Evolutionary conservation across 2,888 invertebrate genomes (phyloP), one percentile per base, ranked within the genome.

Genomic region (Campopleginae sp.): DNA sequence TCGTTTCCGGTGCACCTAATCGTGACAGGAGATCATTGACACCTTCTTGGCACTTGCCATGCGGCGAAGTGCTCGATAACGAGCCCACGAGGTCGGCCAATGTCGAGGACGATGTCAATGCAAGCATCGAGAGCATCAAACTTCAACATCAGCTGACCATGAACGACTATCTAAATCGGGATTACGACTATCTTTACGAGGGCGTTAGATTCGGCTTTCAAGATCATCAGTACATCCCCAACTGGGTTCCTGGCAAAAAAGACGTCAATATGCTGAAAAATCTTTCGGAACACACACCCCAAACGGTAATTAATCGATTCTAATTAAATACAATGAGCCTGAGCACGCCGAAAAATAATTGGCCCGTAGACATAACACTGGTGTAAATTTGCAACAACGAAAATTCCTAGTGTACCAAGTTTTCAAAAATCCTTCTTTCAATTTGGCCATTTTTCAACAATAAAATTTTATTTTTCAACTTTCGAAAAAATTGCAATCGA

Each of bases 191-290:
- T 77, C 87, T 93, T 3, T 94, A 94, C 86, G 92, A 93, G 31
- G 90, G 88, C 61, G 92, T 93, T 23, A 90, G 91, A 63, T 91
- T 91, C 72, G 91, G 92, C 0, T 89, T 92, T 3, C 88, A 91
- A 68, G 90, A 93, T 58, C 91, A 93, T 82, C 94, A 94, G 85
- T 94, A 93, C 85, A 92, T 93, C 61, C 94, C 94, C 1, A 94
- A 92, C 78, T 94, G 94, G 94, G 82, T 94, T 31, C 94, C 94
- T 0, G 92, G 92, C 54, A 91, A 90, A 71, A 91, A 90, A 58
- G 93, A 93, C 77, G 89, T 91, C 23, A 89, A 89, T 66, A 71
- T 82, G 2, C 78, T 94, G 10, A 90, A 88, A 78, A 90, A 84
- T 78, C 86, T 92, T 14, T 51, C 86, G 14, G 81, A 88, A 12